phyloP scores from a whole-genome alignment of 1,140 invertebrate species.

The Halotydeus destructor region DNA sequence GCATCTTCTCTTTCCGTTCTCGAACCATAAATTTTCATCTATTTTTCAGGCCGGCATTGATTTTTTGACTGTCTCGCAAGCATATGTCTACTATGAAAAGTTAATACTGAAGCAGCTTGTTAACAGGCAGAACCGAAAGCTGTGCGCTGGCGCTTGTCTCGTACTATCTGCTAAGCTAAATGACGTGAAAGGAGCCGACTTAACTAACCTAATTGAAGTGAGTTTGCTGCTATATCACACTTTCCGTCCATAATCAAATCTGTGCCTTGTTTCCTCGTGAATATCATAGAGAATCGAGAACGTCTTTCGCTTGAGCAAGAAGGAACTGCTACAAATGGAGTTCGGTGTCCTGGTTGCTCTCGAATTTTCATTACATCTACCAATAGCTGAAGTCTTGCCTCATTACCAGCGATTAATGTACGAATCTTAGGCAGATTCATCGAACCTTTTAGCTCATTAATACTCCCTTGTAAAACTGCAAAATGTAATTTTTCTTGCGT shows the following conservation, averaged over 20 bases:
- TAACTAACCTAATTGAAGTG: constrained; percentile 19
- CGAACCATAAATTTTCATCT: not conserved
- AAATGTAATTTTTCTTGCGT: too few species aligned
- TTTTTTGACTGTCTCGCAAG: constrained; percentile 74
- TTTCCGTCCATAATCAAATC: constrained; percentile 14
- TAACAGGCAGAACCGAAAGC: constrained; percentile 82
- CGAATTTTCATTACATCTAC: constrained; percentile 79
- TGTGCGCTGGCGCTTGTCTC: constrained; percentile 82
- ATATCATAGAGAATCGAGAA: constrained; percentile 4
- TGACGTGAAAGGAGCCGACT: constrained; percentile 49
- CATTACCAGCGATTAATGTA: constrained; percentile 89
- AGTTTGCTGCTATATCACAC: not conserved
- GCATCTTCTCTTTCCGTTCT: not conserved
- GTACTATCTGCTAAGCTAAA: constrained; percentile 85
- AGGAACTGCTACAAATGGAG: constrained; percentile 71
- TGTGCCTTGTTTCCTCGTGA: not conserved
- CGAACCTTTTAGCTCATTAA: too few species aligned
- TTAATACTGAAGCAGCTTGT: constrained; percentile 69
- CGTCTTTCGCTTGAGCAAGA: constrained; percentile 49
- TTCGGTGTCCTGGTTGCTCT: constrained; percentile 82
- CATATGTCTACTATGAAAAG: constrained; percentile 94
- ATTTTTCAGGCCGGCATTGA: constrained; percentile 43
- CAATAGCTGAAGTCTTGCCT: constrained; percentile 70
- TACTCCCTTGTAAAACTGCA: too few species aligned
- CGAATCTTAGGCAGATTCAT: too few species aligned